Base-by-base conservation (phyloP, 2,113 vertebrate species). In the Verasper variegatus region DNA sequence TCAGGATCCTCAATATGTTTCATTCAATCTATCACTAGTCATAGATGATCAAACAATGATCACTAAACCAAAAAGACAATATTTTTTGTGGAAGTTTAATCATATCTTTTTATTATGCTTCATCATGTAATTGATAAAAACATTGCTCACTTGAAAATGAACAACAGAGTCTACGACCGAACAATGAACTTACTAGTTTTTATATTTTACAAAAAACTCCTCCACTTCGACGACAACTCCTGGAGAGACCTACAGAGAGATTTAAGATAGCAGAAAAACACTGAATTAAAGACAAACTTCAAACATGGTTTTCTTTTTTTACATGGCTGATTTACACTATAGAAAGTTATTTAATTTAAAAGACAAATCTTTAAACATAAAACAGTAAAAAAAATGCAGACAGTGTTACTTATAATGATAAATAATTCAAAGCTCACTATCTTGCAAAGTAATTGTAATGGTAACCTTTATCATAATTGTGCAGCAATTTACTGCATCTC, bases 121-220 rank as follows among this genome's bases (percentile, higher is more conserved):
- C 15, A 52, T 26, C 1, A 31, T 54, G 26, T 21, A 27, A 37
- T 56, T 61, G 1, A 56, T 56, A 15, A 45, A 27, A 42, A 42
- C 15, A 17, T 18, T 5, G 18, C 15, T 40, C 5, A 59, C 9
- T 35, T 60, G 9, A 11, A 60, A 60, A 1, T 35, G 2, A 15
- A 15, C 17, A 3, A 51, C 17, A 57, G 26, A 7, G 14, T 1
- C 17, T 61, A 51, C 1, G 37, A 45, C 3, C 40, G 0, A 71
- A 26, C n/a, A 54, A 26, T 23, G 2, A 27, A 82, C 97, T 97
- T 96, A 99, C 97, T 99, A 99, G 93, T 99, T 99, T 93, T 99
- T 99, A 91, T 99, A 99, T 92, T 99, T 99, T 40, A 99, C 98
- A 94, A 96, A 99, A 91, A 96, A 99, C 92, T 99, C 98, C 89